Evolutionary conservation across 2,113 vertebrate genomes (phyloP).

Genomic region (Serinus canaria): DNA sequence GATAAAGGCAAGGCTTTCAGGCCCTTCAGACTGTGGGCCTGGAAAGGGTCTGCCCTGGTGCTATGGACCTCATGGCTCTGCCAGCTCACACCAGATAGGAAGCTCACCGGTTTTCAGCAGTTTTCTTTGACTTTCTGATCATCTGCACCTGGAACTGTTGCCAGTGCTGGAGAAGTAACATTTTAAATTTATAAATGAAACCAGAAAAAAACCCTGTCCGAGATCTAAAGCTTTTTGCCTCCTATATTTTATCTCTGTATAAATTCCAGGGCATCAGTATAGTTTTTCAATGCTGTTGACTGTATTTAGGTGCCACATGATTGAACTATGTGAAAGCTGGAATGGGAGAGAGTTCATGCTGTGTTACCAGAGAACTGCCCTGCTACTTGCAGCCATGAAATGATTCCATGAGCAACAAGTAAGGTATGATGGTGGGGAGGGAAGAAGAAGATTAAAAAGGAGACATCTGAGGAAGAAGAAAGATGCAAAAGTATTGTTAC

Average conservation of each 20-base stretch:
- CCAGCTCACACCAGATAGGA: neutral
- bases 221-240: neutral
- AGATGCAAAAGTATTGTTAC: neutral
- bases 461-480: neutral
- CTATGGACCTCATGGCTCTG: neutral
- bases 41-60: neutral
- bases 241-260: neutral
- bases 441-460: neutral
- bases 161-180: neutral
- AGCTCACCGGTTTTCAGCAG: neutral
- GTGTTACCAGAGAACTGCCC: neutral
- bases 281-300: neutral
- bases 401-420: neutral
- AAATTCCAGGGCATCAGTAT: neutral
- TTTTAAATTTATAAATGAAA: neutral
- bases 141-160: neutral
- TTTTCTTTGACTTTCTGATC: neutral
- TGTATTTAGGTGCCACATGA: accelerated
- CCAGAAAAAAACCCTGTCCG: accelerated
- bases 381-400: neutral
- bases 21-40: neutral
- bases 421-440: neutral
- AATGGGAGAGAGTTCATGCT: neutral
- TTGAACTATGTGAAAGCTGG: neutral
- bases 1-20: neutral